Evolutionary conservation across 2,797 vertebrate genomes (phyloP), one percentile per base, ranked within the genome.

Genomic region (Columba guinea): DNA sequence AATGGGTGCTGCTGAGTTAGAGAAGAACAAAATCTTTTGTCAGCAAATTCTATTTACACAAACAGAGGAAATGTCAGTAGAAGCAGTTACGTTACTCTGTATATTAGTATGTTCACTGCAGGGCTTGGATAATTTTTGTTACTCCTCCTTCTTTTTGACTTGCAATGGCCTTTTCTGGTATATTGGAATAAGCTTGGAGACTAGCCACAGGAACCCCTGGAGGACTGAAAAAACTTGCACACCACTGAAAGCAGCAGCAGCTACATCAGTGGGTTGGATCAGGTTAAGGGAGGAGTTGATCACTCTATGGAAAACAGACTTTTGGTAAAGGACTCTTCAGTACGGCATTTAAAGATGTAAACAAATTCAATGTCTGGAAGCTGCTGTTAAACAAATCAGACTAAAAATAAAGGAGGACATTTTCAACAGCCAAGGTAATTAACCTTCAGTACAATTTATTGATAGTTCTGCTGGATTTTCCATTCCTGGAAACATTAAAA

Each of bases 371-470:
- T 32, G 75, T 87, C 49, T 82, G 80, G 84, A 87, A 86, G 67
- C 55, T 77, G 78, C 58, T 0, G 2, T 82, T 78, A 78, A 90
- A 96, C 41, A 87, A 75, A 86, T 71, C 65, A 92, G 64, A 52
- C 82, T 92, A 55, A 96, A 95, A 96, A 93, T 87, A 92, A 89
- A 73, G 32, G 39, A 90, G 56, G 49, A 78, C 30, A 60, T 75
- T 94, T 92, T 81, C 71, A 95, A 87, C 12, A 87, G 71, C n/a
- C 71, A 95, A 27, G 13, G 75, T 59, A 94, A 95, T 96, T 95
- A 96, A 93, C 93, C 65, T 95, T 89, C 58, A 53, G 49, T n/a
- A 87, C 32, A 6, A 75, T 68, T 90, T 78, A 93, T 19, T 90
- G 64, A 52, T 55, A 62, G 49, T 55, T 86, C 46, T 88, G 69